These are phyloP conservation scores for Zaprionus davidi DNA, from an alignment of 1,140 invertebrate species.

Conservation along the genomic window DNA sequence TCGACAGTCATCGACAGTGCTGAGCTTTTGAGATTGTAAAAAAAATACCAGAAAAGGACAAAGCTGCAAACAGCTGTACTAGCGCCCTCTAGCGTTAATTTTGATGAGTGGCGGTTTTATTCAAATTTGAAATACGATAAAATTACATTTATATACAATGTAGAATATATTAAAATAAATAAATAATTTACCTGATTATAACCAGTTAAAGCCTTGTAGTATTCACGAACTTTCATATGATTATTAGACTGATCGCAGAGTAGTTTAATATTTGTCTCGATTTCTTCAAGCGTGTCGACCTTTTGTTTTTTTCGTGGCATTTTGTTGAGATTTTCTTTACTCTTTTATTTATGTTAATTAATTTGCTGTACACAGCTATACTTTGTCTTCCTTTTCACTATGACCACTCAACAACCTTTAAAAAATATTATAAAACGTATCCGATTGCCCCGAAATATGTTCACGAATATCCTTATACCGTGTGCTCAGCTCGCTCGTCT, in stretches of 20 bases:
- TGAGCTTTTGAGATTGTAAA: not conserved
- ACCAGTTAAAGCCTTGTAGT: conserved; percentile 87
- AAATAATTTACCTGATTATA: conserved; percentile 87
- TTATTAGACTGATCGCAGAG: conserved; percentile 89
- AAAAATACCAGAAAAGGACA: not conserved
- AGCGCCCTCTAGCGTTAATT: conserved; percentile 25
- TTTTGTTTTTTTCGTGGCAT: conserved; percentile 84
- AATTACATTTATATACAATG: not conserved
- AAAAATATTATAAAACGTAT: not conserved
- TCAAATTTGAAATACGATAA: not conserved
- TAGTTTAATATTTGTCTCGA: conserved; percentile 86
- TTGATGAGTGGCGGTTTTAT: not conserved
- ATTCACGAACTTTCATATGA: conserved; percentile 89
- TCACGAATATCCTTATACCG: conserved; percentile 19
- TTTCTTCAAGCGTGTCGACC: conserved; percentile 84
- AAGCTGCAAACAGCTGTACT: not conserved
- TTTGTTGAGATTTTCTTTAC: conserved; percentile 3
- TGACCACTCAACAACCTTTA: not conserved
- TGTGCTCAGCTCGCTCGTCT: conserved; percentile 47
- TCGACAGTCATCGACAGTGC: not conserved
- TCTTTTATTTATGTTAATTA: not conserved
- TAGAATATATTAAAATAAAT: not conserved
- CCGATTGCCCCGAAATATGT: not conserved
- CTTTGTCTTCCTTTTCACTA: not conserved
- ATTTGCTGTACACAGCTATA: not conserved